Conservation (phyloP, 35 echinoderm and acorn worm genomes). For the Heliocidaris erythrogramma region DNA sequence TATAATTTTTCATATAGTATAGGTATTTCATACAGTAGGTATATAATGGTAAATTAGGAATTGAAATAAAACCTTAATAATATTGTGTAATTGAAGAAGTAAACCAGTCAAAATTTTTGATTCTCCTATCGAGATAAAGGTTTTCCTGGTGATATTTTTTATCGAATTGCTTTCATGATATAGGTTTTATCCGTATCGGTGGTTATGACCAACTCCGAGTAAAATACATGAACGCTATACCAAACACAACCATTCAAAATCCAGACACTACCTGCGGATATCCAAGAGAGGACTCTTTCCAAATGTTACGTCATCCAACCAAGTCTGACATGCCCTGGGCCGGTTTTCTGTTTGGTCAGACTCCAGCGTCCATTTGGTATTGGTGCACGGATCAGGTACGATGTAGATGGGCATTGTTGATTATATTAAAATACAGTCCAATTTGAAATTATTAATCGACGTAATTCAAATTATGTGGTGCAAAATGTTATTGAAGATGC, state of each 20-base stretch:
- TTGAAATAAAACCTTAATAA: too few relatives aligned
- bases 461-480: too few relatives aligned
- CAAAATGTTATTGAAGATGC: too few relatives aligned
- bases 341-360: constrained; percentile 86
- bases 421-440: too few relatives aligned
- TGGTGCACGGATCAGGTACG: constrained; percentile 94
- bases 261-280: constrained; percentile 60
- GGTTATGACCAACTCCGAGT: constrained; percentile 68
- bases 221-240: constrained; percentile 73
- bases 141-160: too few relatives aligned
- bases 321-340: constrained; percentile 89
- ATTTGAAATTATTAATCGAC: too few relatives aligned
- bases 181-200: constrained; percentile 59
- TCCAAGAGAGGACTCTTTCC: constrained; percentile 66
- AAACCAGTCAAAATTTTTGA: too few relatives aligned
- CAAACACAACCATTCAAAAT: constrained; percentile 67
- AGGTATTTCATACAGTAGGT: too few relatives aligned
- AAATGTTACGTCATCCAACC: constrained; percentile 76
- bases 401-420: not conserved
- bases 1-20: too few relatives aligned
- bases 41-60: too few relatives aligned
- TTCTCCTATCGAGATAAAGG: too few relatives aligned
- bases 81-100: too few relatives aligned
- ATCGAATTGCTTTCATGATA: not conserved
- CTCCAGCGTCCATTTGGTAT: constrained; percentile 91